A percentile compares a stretch with the other conserved stretches of the same genome.
Conservation (phyloP, 1,140 invertebrate genomes). For the Holotrichia oblita region DNA sequence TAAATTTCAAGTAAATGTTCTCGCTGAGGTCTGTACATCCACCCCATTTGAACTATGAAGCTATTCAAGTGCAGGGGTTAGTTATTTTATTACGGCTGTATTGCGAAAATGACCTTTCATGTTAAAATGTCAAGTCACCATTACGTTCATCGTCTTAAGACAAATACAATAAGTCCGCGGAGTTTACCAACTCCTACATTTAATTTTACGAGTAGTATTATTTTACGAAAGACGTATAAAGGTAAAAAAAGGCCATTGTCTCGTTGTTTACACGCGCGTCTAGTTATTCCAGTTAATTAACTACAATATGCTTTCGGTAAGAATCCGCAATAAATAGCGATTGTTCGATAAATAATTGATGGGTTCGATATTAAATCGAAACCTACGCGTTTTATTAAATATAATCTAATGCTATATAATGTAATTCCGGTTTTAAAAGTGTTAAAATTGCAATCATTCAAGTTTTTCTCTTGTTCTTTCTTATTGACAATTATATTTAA, state of each 20-base stretch:
- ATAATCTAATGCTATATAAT: no score
- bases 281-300: slow-evolving; percentile 8
- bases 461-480: no score
- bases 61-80: slow-evolving; percentile 40
- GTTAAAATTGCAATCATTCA: no score
- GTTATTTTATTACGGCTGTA: slow-evolving; percentile 40
- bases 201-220: not conserved
- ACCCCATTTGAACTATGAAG: slow-evolving; percentile 41
- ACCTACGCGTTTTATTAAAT: no score
- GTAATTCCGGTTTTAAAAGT: no score
- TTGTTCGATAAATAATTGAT: not conserved
- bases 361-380: no score
- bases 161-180: slow-evolving; percentile 17
- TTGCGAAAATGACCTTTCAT: slow-evolving; percentile 40
- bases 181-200: slow-evolving; percentile 34
- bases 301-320: not conserved
- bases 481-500: no score
- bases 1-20: slow-evolving; percentile 37
- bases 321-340: no score
- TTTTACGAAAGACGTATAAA: not conserved
- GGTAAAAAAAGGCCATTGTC: slow-evolving; percentile 33
- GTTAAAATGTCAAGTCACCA: slow-evolving; percentile 37
- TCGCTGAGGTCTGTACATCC: slow-evolving; percentile 18
- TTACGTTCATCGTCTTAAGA: slow-evolving; percentile 37
- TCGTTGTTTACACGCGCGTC: not conserved